Conservation (phyloP, 2,888 invertebrate species). For the Ophioninae sp. region DNA sequence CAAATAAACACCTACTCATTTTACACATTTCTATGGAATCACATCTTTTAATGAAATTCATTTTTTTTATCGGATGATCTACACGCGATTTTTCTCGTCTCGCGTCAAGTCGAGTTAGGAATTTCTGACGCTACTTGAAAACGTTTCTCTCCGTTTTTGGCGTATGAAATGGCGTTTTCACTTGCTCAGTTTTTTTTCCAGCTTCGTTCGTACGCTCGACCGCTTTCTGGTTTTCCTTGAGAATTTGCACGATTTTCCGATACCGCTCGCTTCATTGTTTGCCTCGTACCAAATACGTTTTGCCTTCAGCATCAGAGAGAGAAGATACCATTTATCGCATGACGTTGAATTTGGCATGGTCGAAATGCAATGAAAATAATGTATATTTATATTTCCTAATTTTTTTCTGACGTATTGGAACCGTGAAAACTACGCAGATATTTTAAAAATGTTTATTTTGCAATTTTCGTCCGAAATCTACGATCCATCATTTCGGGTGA, state of each 20-base stretch:
- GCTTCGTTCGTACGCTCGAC: constrained; percentile 54
- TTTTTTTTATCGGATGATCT: neutral
- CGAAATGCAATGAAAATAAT: too few species aligned
- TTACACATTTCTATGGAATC: neutral
- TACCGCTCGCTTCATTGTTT: constrained; percentile 1
- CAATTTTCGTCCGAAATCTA: too few species aligned
- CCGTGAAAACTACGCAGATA: too few species aligned
- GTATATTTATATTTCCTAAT: too few species aligned
- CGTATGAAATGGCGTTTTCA: constrained; percentile 61
- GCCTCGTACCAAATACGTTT: neutral
- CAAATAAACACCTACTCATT: constrained; percentile 15
- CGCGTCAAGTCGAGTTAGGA: neutral
- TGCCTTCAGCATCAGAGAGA: neutral
- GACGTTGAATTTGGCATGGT: too few species aligned
- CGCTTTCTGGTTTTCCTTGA: constrained; percentile 72
- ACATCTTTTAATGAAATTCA: neutral
- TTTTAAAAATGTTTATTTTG: too few species aligned
- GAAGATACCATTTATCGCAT: constrained; percentile 17
- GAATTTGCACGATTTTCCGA: constrained; percentile 40
- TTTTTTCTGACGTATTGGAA: too few species aligned
- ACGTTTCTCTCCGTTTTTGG: constrained; percentile 69
- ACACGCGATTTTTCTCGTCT: neutral
- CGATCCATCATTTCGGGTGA: too few species aligned
- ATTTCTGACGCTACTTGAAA: neutral
- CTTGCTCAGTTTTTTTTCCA: constrained; percentile 29